Evolutionary conservation across 2,113 vertebrate genomes (phyloP).

Genomic region (Osmerus eperlanus): DNA sequence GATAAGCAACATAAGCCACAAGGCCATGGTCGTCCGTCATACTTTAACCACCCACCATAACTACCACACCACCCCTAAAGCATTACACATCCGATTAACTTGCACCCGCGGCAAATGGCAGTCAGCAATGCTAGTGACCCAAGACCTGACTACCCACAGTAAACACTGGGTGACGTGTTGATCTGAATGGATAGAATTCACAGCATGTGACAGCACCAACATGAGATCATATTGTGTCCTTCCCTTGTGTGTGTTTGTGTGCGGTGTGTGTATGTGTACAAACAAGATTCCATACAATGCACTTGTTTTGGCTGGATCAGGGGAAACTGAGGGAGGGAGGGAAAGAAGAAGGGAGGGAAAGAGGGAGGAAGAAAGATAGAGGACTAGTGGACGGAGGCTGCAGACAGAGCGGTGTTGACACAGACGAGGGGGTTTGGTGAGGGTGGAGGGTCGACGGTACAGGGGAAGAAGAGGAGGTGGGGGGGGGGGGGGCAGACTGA

Average conservation of each 20-base stretch:
- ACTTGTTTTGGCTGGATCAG: neutral
- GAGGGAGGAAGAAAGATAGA: neutral
- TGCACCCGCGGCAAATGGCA: constrained; percentile 36
- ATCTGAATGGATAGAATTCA: no score
- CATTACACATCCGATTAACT: constrained; percentile 50
- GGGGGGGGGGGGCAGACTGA: constrained; percentile 25
- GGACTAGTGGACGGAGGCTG: neutral
- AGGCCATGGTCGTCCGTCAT: constrained; percentile 47
- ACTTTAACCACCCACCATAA: constrained; percentile 37
- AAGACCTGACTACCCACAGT: constrained; percentile 39
- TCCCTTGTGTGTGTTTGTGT: no score
- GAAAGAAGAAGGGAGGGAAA: no score
- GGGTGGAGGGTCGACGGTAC: neutral
- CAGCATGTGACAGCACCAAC: no score
- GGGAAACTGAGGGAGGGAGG: neutral
- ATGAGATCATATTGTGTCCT: no score
- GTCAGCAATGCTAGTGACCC: constrained; percentile 52
- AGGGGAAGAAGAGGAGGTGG: neutral
- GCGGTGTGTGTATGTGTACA: no score
- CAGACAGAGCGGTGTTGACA: neutral
- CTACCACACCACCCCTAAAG: constrained; percentile 19
- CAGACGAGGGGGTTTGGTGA: neutral
- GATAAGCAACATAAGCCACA: constrained; percentile 22
- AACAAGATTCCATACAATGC: neutral
- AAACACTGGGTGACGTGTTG: neutral